Base-by-base conservation (phyloP, 2,888 invertebrate genomes). In the Drosophila tripunctata region DNA sequence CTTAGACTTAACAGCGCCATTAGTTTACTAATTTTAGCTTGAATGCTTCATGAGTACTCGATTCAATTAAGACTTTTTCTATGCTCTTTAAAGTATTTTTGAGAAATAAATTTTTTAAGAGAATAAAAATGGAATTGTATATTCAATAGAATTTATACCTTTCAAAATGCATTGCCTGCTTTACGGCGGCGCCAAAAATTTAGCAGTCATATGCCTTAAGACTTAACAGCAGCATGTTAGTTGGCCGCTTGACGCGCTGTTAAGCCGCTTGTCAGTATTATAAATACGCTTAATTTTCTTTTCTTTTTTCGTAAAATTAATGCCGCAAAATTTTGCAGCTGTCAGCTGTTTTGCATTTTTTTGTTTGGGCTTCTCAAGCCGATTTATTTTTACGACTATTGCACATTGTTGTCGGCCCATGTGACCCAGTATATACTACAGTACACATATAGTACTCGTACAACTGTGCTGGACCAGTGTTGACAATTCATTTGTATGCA, bases 401-500 rank as follows among this genome's bases (percentile, higher is more conserved):
- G 70, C 76, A 71, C 61, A 67, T 48, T 67, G 62, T 52, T 67
- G 62, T 62, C 45, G 40, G 27, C n/a, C 54, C 31, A 31, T 63
- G 27, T 55, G 64, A 50, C 56, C 43, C 56, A 44, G 51, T 40
- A 10, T 40, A 10, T 41, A 24, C 50, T 22, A 47, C 45, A 12
- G n/a, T n/a, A n/a, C n/a, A n/a, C n/a, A n/a, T n/a, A n/a, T n/a
- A n/a, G n/a, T n/a, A n/a, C n/a, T n/a, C n/a, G n/a, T 35, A 41
- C 43, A 45, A 17, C 50, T 52, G 54, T 43, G 66, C 61, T 60
- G 78, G 68, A 71, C 72, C 27, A 27, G 70, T 83, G 86, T 84
- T 88, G 87, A 87, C 85, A 85, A 87, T 87, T 87, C 87, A 88
- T 87, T 87, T 88, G 85, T 77, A 87, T 88, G 87, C 81, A 87